Evolutionary conservation across 2,113 vertebrate species (phyloP), one percentile per base, ranked within the genome.

Genomic region (Regulus satrapa): DNA sequence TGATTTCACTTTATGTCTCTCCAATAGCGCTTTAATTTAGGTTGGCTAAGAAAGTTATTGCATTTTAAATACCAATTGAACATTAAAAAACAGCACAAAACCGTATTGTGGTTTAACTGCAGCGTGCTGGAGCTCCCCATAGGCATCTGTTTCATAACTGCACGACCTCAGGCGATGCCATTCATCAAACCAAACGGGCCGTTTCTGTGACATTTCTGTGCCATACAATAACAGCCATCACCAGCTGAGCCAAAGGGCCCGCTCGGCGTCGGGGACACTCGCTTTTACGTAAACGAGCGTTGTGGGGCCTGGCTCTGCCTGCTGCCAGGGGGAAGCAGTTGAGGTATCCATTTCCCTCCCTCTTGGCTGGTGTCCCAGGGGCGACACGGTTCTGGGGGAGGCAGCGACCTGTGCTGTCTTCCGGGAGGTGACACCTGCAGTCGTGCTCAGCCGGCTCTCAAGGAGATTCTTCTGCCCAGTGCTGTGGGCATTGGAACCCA

Each of bases 91-190:
- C 93, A 97, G 94, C 93, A 77, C 79, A 89, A 91, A 97, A 90
- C 96, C 63, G 14, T 94, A 91, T 74, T 97, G 95, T 96, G 94
- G 94, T 96, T 97, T 96, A 97, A 96, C 96, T 94, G 93, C 95
- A 96, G 95, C 21, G 5, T 74, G 93, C 93, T 12, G 56, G 85
- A 94, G 94, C 90, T 96, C 96, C 96, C 96, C 1, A 16, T 92
- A 85, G 95, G 94, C 95, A 94, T 93, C 85, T 97, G 93, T 95
- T 96, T 95, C 93, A 86, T 92, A 97, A 96, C 96, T 92, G 82
- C 2, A 1, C 94, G 96, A 68, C 96, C 94, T 97, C 95, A 92
- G 92, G 79, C 81, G 54, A 68, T 96, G 84, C 66, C 88, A 95
- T 96, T 93, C 88, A 96, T 97, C 96, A 97, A 88, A 84, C 75